Evolutionary conservation across 2,797 vertebrate species (phyloP).

Genomic region (Arctocebus calabarensis): DNA sequence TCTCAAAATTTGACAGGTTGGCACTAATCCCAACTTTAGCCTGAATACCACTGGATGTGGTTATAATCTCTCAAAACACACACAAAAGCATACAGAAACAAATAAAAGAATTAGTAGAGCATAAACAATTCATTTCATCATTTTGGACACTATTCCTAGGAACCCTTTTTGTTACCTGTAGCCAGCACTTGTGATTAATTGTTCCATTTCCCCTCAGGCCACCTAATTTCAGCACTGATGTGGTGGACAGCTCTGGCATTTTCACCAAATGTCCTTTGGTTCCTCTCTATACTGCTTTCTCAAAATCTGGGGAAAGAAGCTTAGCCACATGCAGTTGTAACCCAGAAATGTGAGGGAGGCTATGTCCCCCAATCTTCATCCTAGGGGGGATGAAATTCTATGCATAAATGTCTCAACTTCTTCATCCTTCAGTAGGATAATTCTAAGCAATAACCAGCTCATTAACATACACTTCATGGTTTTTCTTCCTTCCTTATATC

Average conservation of each 20-base stretch:
- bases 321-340: background rate
- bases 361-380: background rate
- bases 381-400: background rate
- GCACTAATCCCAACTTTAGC: background rate
- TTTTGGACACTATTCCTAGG: background rate
- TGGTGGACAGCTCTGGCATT: background rate
- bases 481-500: background rate
- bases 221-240: background rate
- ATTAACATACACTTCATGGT: background rate
- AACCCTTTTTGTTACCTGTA: background rate
- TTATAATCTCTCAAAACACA: slow-evolving; percentile 47
- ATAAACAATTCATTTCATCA: background rate
- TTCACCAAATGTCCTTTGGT: background rate
- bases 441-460: background rate
- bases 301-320: background rate
- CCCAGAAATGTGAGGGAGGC: background rate
- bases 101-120: background rate
- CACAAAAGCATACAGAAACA: background rate
- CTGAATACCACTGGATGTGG: background rate
- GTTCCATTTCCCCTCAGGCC: too few species aligned
- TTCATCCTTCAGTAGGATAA: background rate
- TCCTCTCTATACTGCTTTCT: background rate
- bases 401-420: background rate
- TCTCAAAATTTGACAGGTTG: slow-evolving; percentile 1
- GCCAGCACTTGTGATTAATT: background rate